Base-by-base conservation (phyloP, 2,113 vertebrate genomes). In the Misgurnus mizolepis region DNA sequence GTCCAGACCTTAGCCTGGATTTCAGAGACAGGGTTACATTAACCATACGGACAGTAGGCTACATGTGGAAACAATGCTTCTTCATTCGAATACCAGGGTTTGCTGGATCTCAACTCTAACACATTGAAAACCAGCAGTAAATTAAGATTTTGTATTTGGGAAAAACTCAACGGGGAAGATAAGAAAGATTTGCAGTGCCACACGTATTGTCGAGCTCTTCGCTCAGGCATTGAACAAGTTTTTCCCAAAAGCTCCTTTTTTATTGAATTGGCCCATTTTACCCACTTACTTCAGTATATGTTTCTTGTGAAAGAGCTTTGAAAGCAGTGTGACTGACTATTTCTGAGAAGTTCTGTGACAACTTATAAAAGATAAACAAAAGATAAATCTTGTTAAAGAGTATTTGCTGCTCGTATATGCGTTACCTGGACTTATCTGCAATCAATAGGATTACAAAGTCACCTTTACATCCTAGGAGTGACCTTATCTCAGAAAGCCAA, bases 231-330 rank as follows among this genome's bases (percentile, higher is more conserved):
- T 73, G 50, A 73, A 60, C 4, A 72, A 34, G 34, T 50, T 22
- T 64, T 72, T 65, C 45, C 47, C 39, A 61, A 58, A 55, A 69
- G 53, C 55, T 18, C 22, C 12, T 80, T 72, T 80, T 72, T 80
- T 70, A 82, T 12, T 12, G 22, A 79, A 15, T 60, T 8, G 5
- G 40, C 17, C 43, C 40, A 27, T 56, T 56, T 58, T 55, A 53
- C 60, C 55, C 11, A 4, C 53, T 15, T 27, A 43, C 43, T 67
- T 39, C 66, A 41, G 10, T 17, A 56, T 22, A 68, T 50, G 41
- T 68, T 47, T 47, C 3, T 69, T 68, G 41, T 68, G 22, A 62
- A 40, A 27, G 77, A 39, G 62, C 14, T 79, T 79, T 40, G 56
- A 74, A 74, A 41, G 22, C n/a, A 11, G 5, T 12, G 40, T 34